Evolutionary conservation across 2,888 invertebrate species (phyloP).

Genomic region (Nebria brevicollis): DNA sequence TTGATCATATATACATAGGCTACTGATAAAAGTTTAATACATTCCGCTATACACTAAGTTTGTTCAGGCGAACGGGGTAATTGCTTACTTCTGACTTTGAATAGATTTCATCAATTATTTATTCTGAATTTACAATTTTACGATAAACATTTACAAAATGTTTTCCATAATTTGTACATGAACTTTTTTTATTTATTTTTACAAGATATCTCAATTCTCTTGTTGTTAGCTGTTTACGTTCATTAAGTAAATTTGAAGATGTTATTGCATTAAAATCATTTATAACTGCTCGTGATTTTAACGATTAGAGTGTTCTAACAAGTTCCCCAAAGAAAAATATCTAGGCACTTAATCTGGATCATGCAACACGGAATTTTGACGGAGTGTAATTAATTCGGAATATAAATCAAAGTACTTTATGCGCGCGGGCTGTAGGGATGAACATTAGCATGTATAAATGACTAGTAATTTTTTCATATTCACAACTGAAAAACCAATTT

Average conservation of each 20-base stretch:
- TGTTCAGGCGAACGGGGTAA: not conserved
- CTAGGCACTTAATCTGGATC: not conserved
- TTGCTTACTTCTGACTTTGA: not conserved
- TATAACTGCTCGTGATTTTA: not conserved
- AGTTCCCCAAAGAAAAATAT: not conserved
- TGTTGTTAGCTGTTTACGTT: too few relatives aligned
- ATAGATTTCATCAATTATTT: too few relatives aligned
- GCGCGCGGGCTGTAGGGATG: not conserved
- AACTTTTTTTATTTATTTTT: too few relatives aligned
- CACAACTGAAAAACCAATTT: not conserved
- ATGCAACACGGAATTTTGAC: not conserved
- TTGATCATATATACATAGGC: conserved; percentile 1
- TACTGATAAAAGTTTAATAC: not conserved
- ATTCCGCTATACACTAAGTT: not conserved
- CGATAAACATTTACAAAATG: too few relatives aligned
- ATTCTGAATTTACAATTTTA: too few relatives aligned
- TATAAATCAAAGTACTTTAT: not conserved
- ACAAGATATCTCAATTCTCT: too few relatives aligned
- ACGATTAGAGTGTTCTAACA: not conserved
- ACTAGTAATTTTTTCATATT: not conserved
- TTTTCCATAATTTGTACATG: too few relatives aligned
- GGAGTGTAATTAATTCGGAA: conserved; percentile 1
- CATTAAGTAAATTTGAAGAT: too few relatives aligned
- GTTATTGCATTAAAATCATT: too few relatives aligned
- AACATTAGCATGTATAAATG: not conserved